These are phyloP conservation scores for Hemiscyllium ocellatum DNA, from an alignment of 2,113 vertebrate species.

Conservation along the genomic window DNA sequence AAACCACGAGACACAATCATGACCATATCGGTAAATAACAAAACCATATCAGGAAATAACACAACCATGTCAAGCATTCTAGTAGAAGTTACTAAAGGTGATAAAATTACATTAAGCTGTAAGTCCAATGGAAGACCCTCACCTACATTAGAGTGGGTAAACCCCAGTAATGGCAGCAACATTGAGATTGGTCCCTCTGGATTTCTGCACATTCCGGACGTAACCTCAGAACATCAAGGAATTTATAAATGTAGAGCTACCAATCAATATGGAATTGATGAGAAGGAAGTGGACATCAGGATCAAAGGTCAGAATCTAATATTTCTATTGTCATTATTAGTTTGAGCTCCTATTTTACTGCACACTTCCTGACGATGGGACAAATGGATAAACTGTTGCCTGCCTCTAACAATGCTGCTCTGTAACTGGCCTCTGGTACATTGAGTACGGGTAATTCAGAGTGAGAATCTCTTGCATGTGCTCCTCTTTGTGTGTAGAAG, in stretches of 20 bases:
- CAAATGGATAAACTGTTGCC: too few species aligned
- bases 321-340: not conserved
- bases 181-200: too few species aligned
- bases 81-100: not conserved
- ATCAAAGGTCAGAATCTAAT: not conserved
- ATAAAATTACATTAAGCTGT: not conserved
- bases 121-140: not conserved
- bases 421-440: too few species aligned
- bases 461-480: not conserved
- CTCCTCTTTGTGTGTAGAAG: not conserved
- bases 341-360: not conserved
- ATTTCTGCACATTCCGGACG: not conserved
- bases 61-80: not conserved
- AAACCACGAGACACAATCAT: not conserved
- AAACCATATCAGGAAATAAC: too few species aligned
- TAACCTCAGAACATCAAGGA: not conserved
- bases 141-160: not conserved
- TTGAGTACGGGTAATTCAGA: too few species aligned
- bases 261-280: not conserved
- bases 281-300: not conserved
- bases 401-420: too few species aligned
- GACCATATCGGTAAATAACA: not conserved
- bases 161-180: not conserved
- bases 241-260: not conserved
- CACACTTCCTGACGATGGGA: not conserved